A percentile compares a stretch with the other conserved stretches of the same genome.
phyloP scores from a whole-genome alignment of 35 echinoderm and acorn worm genomes.

The Hemicentrotus pulcherrimus region DNA sequence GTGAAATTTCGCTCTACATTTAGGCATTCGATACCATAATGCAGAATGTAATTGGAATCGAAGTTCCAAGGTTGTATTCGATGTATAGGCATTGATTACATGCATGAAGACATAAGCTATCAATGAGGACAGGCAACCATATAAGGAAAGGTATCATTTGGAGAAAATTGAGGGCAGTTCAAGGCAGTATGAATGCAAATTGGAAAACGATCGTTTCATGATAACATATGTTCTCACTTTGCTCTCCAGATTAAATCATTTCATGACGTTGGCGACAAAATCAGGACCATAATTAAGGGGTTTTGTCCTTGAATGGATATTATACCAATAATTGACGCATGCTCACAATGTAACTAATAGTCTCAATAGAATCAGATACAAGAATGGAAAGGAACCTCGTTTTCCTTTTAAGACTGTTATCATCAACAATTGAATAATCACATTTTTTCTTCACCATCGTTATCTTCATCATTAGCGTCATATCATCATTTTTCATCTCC shows the following conservation, averaged over 20 bases:
- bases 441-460: no score
- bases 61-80: not conserved
- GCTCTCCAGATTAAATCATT: not conserved
- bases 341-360: no score
- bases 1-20: not conserved
- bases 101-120: not conserved
- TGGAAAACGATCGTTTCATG: not conserved
- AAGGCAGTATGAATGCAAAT: not conserved
- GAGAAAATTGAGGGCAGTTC: not conserved
- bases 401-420: no score
- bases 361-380: no score
- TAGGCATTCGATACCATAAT: not conserved
- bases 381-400: no score
- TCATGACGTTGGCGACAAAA: not conserved
- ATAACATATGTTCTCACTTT: not conserved
- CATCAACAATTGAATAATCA: no score
- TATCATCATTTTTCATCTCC: no score
- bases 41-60: slow-evolving; percentile 1
- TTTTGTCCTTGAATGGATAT: no score
- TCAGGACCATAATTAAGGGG: no score
- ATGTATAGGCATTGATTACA: slow-evolving; percentile 7
- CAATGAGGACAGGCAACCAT: not conserved
- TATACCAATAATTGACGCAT: no score
- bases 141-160: not conserved
- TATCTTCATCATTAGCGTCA: no score